Conservation (phyloP, 2,113 vertebrate genomes). For the Onychostoma macrolepis region DNA sequence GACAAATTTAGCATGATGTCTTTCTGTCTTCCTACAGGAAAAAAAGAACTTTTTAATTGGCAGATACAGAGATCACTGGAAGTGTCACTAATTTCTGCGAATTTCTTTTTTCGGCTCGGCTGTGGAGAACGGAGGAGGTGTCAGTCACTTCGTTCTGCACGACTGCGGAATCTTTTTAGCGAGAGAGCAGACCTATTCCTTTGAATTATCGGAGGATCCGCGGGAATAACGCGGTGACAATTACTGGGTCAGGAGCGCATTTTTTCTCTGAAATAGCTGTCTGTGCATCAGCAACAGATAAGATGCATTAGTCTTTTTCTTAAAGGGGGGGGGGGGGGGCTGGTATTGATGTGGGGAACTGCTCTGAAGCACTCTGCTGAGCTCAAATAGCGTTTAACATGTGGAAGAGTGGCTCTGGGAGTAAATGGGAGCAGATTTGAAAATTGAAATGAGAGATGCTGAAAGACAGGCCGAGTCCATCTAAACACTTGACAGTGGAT, state of each 20-base stretch:
- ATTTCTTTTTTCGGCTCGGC: constrained; percentile 32
- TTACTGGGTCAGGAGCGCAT: constrained; percentile 75
- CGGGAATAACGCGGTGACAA: constrained; percentile 68
- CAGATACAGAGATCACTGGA: constrained; percentile 46
- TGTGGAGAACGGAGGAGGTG: constrained; percentile 52
- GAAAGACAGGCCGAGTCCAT: constrained; percentile 30
- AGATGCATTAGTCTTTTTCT: constrained; percentile 49
- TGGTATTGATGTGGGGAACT: constrained; percentile 30
- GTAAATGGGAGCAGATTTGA: constrained; percentile 48
- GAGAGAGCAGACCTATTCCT: constrained; percentile 48
- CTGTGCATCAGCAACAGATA: constrained; percentile 59
- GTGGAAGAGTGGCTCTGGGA: constrained; percentile 46
- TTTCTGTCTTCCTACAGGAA: constrained; percentile 24
- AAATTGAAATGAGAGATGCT: constrained; percentile 23
- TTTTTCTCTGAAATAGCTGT: constrained; percentile 73
- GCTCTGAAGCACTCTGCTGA: constrained; percentile 39
- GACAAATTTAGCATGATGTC: constrained; percentile 35
- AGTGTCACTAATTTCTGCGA: constrained; percentile 50
- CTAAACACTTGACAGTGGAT: constrained; percentile 48
- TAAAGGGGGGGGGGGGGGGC: not conserved
- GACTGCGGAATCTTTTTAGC: constrained; percentile 49
- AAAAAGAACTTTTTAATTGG: constrained; percentile 57
- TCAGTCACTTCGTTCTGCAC: constrained; percentile 52
- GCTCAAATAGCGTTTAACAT: constrained; percentile 56
- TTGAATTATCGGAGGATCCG: constrained; percentile 53